Evolutionary conservation across 2,888 invertebrate genomes (phyloP).

Genomic region (Andrena flavipes): DNA sequence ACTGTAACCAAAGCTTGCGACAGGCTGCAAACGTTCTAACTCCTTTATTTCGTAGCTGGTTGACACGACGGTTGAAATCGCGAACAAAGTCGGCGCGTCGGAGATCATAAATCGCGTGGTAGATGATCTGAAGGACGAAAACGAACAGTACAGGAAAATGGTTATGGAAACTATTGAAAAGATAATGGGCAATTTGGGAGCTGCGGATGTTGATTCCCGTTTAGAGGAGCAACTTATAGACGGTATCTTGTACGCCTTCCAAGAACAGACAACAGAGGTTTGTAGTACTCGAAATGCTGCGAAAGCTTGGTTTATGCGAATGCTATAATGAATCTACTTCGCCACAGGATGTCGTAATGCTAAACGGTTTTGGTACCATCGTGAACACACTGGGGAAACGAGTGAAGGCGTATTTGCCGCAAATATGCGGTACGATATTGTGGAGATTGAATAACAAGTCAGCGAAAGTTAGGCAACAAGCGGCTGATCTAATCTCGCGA

Average conservation of each 20-base stretch:
- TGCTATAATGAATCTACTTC: constrained; percentile 20
- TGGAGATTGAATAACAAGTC: constrained; percentile 99
- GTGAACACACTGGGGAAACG: constrained; percentile 98
- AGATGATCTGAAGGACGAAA: constrained; percentile 99
- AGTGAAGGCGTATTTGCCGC: constrained; percentile 99
- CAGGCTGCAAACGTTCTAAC: not conserved
- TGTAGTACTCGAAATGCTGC: constrained; percentile 6
- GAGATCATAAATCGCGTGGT: constrained; percentile 99
- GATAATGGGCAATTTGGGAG: constrained; percentile 98
- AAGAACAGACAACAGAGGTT: constrained; percentile 99
- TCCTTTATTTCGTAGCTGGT: constrained; percentile 88
- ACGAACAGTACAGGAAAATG: constrained; percentile 99
- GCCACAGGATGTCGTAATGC: constrained; percentile 97
- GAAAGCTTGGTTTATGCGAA: not conserved
- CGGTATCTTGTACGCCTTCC: constrained; percentile 99
- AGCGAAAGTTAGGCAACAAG: constrained; percentile 99
- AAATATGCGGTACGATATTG: constrained; percentile 99
- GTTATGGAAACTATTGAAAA: constrained; percentile 99
- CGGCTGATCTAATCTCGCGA: constrained; percentile 98
- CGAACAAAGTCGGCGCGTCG: constrained; percentile 99
- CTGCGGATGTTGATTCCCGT: constrained; percentile 98
- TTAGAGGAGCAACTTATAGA: constrained; percentile 99
- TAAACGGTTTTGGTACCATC: constrained; percentile 99
- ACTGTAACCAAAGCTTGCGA: not conserved
- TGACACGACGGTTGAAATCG: constrained; percentile 99